Base-by-base conservation (phyloP, 2,888 invertebrate species). In the Carterocephalus palaemon region DNA sequence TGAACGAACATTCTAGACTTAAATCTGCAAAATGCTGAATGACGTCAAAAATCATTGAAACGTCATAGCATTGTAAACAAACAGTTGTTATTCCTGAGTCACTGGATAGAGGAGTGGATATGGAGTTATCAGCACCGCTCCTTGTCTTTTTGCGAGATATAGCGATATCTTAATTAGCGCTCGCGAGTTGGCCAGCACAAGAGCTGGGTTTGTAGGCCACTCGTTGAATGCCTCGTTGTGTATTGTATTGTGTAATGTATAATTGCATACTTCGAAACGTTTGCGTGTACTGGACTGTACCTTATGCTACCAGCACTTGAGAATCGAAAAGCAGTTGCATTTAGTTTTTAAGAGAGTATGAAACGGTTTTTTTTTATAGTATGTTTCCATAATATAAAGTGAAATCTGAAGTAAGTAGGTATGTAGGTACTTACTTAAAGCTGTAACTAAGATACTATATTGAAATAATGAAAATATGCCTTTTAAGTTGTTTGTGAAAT, bases 141-240 rank as follows among this genome's bases (percentile, higher is more conserved):
- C n/a, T 19, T 34, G 28, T 38, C 40, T 49, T 46, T 41, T 43
- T 46, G 26, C 26, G 40, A 39, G 34, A 45, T 46, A 34, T 22
- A 29, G 20, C 13, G 9, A 26, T 36, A 31, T 22, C 34, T 40
- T 22, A 41, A 32, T 31, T 37, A 36, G 34, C 29, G 29, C 22
- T 28, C 20, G 26, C 26, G 33, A 32, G 34, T 38, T 20, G 28
- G 28, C 34, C 17, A 13, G 9, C 49, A 60, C 56, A 56, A 54
- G 58, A 62, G 70, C 59, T 62, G 45, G 67, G 74, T 82, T 78
- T 75, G 68, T 81, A 64, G 75, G 74, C 50, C 81, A 73, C 62
- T 56, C 64, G 63, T 57, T 62, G 61, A 58, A 54, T 54, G 61
- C 61, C 59, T 59, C 63, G 53, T 54, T 56, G 47, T 59, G 55